Evolutionary conservation across 2,888 invertebrate genomes (phyloP), one percentile per base, ranked within the genome.

Genomic region (Junonia oenone): DNA sequence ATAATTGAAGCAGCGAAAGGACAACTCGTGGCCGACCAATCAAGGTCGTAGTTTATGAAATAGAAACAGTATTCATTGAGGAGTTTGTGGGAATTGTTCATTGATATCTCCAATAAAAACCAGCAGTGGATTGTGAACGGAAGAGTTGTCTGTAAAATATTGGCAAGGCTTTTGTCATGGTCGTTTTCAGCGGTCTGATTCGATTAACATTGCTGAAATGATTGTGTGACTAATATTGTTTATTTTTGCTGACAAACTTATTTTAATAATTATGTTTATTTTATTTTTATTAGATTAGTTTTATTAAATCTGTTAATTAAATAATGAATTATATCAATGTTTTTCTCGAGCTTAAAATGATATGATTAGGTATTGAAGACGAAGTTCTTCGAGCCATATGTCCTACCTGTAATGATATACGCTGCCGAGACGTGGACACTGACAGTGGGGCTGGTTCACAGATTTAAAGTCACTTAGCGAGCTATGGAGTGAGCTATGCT

Each of bases 81-180:
- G 53, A 37, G 6, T 50, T 15, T n/a, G 13, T 43, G 35, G 17
- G 35, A 14, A 14, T 15, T 4, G n/a, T 13, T 14, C n/a, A 86
- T 45, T 40, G 97, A 91, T 8, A 96, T 95, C 72, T 97, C 95
- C 45, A 85, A 8, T 17, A 11, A 19, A 35, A 40, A 37, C 33
- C 15, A 26, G 55, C 50, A 53, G 26, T 61, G 60, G 49, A 61
- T 17, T 6, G 8, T 40, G 49, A 31, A 45, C 45, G 49, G 58
- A 35, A 14, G 27, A 14, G 17, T n/a, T n/a, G 22, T 46, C 1
- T 35, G 27, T 53, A 29, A 50, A 48, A 43, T 35, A 33, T 15
- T 15, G 8, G 37, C 62, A 60, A 61, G 62, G 64, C 58, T 64
- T 43, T 55, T 59, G 65, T 68, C 68, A 70, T 54, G 69, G 71